phyloP scores from a whole-genome alignment of 2,113 vertebrate species.

The Sphyrna mokarran region DNA sequence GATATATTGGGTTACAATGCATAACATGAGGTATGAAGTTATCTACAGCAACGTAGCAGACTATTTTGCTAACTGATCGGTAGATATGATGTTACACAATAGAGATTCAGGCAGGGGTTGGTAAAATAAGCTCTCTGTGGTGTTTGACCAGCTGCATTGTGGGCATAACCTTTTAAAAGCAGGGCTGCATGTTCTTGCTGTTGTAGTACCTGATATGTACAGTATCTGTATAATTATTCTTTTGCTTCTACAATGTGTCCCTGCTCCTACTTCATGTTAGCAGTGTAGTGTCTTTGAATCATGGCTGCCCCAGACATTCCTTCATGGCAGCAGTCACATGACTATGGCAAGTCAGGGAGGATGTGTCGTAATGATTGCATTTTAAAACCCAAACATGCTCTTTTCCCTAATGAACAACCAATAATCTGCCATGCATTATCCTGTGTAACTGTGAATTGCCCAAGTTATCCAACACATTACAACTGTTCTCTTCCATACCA shows the following conservation, averaged over 20 bases:
- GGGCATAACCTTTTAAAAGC: not conserved
- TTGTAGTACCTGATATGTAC: not conserved
- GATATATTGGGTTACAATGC: no score
- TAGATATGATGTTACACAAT: not conserved
- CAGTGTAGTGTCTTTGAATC: no score
- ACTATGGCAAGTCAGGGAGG: no score
- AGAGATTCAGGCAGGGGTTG: not conserved
- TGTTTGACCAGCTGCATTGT: not conserved
- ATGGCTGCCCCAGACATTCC: no score
- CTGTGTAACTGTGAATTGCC: no score
- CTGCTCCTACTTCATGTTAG: not conserved
- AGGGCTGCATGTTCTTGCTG: not conserved
- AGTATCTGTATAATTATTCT: not conserved
- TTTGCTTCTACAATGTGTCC: not conserved
- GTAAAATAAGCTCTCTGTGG: not conserved
- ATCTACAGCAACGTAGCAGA: not conserved
- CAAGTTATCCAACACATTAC: no score
- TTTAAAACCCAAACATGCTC: no score
- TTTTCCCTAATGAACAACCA: no score
- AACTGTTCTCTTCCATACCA: no score
- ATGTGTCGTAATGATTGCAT: no score
- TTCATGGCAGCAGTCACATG: no score
- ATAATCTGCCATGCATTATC: no score
- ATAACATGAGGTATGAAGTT: not conserved
- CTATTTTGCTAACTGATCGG: not conserved